Evolutionary conservation across 2,888 invertebrate species (phyloP).

Genomic region (Lordiphosa fenestrarum): DNA sequence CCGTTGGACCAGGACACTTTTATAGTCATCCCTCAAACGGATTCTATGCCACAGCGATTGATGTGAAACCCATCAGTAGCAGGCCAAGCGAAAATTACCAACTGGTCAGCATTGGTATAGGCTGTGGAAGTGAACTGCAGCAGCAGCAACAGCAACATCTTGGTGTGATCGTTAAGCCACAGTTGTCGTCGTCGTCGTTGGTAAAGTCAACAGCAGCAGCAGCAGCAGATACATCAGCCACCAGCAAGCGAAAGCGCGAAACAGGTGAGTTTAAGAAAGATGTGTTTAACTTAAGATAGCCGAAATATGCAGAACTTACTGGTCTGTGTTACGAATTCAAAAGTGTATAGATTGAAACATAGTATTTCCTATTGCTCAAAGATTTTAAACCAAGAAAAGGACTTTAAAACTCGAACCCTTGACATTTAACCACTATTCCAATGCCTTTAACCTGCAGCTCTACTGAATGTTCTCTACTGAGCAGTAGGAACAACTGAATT

Average conservation of each 20-base stretch:
- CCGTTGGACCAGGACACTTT: conserved; percentile 53
- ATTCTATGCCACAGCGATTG: conserved; percentile 14
- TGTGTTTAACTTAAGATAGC: background rate
- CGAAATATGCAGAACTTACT: background rate
- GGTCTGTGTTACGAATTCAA: too few relatives aligned
- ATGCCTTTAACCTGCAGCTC: too few relatives aligned
- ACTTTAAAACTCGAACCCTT: too few relatives aligned
- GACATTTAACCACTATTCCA: too few relatives aligned
- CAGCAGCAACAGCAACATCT: conserved; percentile 36
- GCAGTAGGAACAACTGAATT: too few relatives aligned
- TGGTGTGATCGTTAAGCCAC: conserved; percentile 18
- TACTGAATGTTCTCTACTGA: too few relatives aligned
- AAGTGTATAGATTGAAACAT: too few relatives aligned
- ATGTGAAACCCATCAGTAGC: conserved; percentile 38
- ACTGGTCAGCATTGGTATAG: conserved; percentile 54
- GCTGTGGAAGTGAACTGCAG: conserved; percentile 22
- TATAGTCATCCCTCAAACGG: conserved; percentile 20
- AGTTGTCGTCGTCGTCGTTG: conserved; percentile 1
- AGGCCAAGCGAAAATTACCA: conserved; percentile 10
- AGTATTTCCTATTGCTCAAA: too few relatives aligned
- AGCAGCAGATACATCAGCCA: conserved; percentile 42
- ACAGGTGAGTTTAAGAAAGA: conserved; percentile 49
- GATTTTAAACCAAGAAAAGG: too few relatives aligned
- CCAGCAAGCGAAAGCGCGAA: conserved; percentile 68
- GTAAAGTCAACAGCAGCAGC: conserved; percentile 35